Conservation (phyloP, 2,113 vertebrate species). For the Microtus montanus region DNA sequence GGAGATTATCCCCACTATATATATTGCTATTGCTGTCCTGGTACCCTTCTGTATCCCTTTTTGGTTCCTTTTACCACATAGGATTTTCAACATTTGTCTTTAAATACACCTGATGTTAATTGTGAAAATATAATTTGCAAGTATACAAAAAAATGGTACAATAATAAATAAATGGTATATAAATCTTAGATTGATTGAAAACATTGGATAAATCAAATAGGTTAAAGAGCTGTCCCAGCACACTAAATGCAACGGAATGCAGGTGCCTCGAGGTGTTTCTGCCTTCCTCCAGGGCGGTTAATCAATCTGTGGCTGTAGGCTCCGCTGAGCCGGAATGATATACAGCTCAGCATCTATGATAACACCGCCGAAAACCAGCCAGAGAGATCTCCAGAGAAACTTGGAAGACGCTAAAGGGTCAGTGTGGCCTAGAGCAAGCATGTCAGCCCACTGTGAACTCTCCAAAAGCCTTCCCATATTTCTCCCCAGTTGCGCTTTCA, state of each 20-base stretch:
- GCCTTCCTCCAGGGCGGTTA: background rate
- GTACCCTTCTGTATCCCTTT: background rate
- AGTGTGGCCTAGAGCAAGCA: constrained; percentile 15
- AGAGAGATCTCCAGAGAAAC: constrained; percentile 12
- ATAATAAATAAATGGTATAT: background rate
- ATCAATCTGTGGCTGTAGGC: background rate
- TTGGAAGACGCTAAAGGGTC: constrained; percentile 26
- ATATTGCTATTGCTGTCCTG: background rate
- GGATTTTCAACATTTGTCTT: background rate
- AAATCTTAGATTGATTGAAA: background rate
- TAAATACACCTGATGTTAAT: background rate
- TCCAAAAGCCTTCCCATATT: background rate
- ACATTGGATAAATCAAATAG: background rate
- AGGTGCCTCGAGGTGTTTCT: background rate
- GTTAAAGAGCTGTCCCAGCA: background rate
- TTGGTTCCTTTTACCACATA: background rate
- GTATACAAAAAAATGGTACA: background rate
- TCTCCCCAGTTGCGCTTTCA: constrained; percentile 20
- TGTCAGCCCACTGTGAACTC: background rate
- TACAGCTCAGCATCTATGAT: background rate
- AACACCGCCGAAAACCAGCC: background rate
- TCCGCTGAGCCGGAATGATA: background rate
- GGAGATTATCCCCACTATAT: background rate
- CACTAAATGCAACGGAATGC: background rate
- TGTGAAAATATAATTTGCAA: background rate